phyloP scores from a whole-genome alignment of 2,888 invertebrate species.

The Stratiomys singularior region DNA sequence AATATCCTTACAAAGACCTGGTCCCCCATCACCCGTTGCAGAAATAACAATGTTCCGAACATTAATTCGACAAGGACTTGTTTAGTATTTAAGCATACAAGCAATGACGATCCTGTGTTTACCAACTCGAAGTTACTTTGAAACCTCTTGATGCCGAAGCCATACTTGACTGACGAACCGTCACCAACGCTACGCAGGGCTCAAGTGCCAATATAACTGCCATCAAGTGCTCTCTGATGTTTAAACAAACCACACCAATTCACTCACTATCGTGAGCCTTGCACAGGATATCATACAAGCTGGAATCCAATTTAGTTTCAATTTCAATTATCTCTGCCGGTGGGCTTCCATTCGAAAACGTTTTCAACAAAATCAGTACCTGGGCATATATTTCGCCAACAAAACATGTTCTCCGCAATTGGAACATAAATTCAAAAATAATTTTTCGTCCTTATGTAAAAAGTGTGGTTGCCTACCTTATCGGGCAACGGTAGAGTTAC shows the following conservation, averaged over 20 bases:
- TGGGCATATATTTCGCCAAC: neutral
- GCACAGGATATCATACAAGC: neutral
- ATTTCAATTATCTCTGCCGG: constrained; percentile 44
- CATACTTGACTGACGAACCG: neutral
- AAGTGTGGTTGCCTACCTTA: neutral
- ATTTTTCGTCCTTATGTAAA: neutral
- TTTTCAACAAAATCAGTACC: constrained; percentile 25
- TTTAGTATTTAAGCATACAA: neutral
- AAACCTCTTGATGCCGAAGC: constrained; percentile 21
- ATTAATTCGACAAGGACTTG: neutral
- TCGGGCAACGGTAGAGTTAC: neutral
- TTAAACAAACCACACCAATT: constrained; percentile 43
- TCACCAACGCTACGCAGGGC: constrained; percentile 31
- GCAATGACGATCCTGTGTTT: neutral
- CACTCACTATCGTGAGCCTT: neutral
- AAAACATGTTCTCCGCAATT: neutral
- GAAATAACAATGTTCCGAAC: neutral
- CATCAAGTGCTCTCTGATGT: constrained; percentile 39
- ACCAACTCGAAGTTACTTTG: constrained; percentile 34
- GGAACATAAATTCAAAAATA: constrained; percentile 30
- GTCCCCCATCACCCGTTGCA: neutral
- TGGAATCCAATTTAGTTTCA: constrained; percentile 44
- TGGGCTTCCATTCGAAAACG: constrained; percentile 39
- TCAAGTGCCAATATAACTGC: constrained; percentile 45
- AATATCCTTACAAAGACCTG: neutral